Evolutionary conservation across 1,140 invertebrate genomes (phyloP), one percentile per base, ranked within the genome.

Genomic region (Cephus cinctus): DNA sequence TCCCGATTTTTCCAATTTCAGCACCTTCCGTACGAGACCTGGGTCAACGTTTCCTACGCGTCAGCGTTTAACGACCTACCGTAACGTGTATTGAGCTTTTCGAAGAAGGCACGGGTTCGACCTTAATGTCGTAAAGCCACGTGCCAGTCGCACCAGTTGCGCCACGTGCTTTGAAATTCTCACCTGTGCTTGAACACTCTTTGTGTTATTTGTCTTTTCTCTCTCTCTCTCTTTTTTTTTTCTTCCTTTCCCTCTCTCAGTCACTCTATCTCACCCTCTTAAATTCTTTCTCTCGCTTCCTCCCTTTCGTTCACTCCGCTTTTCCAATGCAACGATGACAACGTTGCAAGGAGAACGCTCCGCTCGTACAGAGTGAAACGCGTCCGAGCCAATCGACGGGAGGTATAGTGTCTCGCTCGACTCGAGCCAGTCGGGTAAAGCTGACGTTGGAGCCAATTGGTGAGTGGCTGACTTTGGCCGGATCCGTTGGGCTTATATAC

Each of bases 401-500:
- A n/a, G n/a, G n/a, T n/a, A 25, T 2, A 8, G 39, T 16, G 4
- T 4, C 4, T 5, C 14, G 14, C 4, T 20, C 20, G 34, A 27
- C 22, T 22, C 14, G 22, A 14, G 30, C 4, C 14, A n/a, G n/a
- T n/a, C n/a, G n/a, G n/a, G n/a, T n/a, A n/a, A n/a, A n/a, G 11
- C 23, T 9, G 30, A 50, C 60, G 48, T 62, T 54, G 54, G 57
- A 70, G 65, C 66, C 66, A 64, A 58, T 61, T 45, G 52, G 51
- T 55, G 63, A 67, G 54, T 67, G 67, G 66, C 64, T 66, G 67
- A 62, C 56, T 64, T 20, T 18, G 54, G 47, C 20, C 31, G 45
- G 45, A 38, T 34, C 41, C 43, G 34, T 31, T 40, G 50, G 50
- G 54, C 45, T 67, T 70, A 62, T 70, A 70, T 70, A 69, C 60